These are phyloP conservation scores for Gopherus evgoodei DNA, from an alignment of 2,113 vertebrate species.

Conservation along the genomic window DNA sequence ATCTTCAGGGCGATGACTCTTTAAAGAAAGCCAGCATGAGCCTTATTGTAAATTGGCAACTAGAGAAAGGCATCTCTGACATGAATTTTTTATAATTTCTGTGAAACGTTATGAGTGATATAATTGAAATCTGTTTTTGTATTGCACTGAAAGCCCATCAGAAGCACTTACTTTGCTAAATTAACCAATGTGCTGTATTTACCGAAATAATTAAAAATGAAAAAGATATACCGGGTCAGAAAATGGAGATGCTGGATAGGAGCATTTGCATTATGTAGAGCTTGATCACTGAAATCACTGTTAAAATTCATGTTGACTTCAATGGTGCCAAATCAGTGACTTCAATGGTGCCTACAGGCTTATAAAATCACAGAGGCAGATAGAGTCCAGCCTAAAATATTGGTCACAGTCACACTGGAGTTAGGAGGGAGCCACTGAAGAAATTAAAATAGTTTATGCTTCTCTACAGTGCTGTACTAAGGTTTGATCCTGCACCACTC, in stretches of 20 bases:
- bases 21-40: background rate
- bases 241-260: background rate
- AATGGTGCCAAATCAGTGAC: rapidly evolving
- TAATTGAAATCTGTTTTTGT: slow-evolving; percentile 31
- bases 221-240: slow-evolving; percentile 27
- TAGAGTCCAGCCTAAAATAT: background rate
- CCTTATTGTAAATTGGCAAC: background rate
- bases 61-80: background rate
- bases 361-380: rapidly evolving
- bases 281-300: background rate
- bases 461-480: background rate
- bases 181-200: slow-evolving; percentile 37
- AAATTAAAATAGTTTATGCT: background rate
- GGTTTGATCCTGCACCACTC: background rate
- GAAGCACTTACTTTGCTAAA: slow-evolving; percentile 35
- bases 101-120: background rate
- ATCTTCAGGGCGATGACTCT: background rate
- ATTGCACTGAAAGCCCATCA: slow-evolving; percentile 21
- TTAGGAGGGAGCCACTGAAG: background rate
- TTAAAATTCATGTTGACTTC: background rate
- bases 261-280: background rate
- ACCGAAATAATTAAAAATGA: slow-evolving; percentile 25
- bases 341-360: background rate
- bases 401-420: background rate
- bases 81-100: slow-evolving; percentile 27